Evolutionary conservation across 92 coral and sea anemone species (phyloP), one percentile per base, ranked within the genome.

Genomic region (Pocillopora meandrina): DNA sequence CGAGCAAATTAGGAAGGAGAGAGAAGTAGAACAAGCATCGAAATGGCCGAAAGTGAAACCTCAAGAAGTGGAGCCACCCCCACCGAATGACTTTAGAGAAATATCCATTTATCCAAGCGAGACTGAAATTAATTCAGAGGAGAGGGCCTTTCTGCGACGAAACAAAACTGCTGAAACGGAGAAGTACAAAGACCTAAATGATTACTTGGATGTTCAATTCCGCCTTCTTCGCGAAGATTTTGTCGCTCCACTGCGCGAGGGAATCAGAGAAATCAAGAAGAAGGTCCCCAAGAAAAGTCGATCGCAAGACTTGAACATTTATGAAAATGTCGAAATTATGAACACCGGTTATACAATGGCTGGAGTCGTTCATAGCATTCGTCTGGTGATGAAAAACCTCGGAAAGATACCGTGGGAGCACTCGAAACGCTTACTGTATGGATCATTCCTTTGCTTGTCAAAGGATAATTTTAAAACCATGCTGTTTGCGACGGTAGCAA

Each of bases 131-230:
- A 63, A 56, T 34, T 87, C 91, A 9, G 81, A 72, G 49, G 88
- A 93, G 33, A 82, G 55, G n/a, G 89, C 90, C 8, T 93, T 91
- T 77, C 86, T 95, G 49, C 90, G 98, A 12, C 82, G 90, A 71
- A 95, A 91, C 82, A 91, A 85, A 81, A 88, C 87, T 66, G 78
- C 84, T 16, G 88, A 86, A 9, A 69, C 73, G 52, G 84, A 84
- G 79, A 74, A 77, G 18, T 91, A 93, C 90, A 82, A 89, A 12
- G 95, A 95, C 70, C 90, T 94, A 9, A 17, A 86, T n/a, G 93
- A 95, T 72, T 95, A 95, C 63, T 87, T 95, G 47, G 98, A 95
- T 78, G 98, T 95, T 15, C 98, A 95, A 84, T 95, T 93, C 82
- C 93, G 97, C 35, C 88, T 95, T 11, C 87, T 93, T 18, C 86